These are phyloP conservation scores for Mola mola DNA, from an alignment of 2,113 vertebrate species.

Conservation along the genomic window DNA sequence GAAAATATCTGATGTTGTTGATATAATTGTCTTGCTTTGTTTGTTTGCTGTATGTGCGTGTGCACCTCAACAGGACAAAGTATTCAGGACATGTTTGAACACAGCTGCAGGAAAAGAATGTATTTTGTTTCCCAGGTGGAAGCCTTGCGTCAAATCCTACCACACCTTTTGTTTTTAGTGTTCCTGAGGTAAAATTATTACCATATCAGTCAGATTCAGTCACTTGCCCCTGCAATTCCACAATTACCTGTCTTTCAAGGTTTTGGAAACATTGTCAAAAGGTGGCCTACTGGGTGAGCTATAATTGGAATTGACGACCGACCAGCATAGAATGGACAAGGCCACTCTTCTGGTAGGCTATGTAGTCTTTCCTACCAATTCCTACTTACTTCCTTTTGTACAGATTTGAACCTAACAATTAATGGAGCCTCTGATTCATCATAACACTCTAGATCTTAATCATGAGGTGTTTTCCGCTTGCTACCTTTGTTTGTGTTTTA, in stretches of 20 bases:
- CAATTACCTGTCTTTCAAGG: constrained; percentile 53
- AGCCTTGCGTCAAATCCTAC: constrained; percentile 55
- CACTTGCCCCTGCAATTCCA: constrained; percentile 33
- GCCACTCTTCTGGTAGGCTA: constrained; percentile 60
- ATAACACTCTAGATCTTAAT: constrained; percentile 94
- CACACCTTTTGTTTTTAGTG: constrained; percentile 66
- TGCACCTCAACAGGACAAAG: constrained; percentile 58
- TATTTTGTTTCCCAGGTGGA: constrained; percentile 46
- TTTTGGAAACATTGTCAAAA: constrained; percentile 57
- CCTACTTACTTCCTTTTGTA: constrained; percentile 80
- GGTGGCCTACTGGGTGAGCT: constrained; percentile 50
- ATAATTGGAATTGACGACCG: constrained; percentile 36
- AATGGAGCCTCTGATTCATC: constrained; percentile 91
- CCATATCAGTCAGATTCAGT: constrained; percentile 42
- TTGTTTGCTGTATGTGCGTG: constrained; percentile 69
- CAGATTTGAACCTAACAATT: constrained; percentile 91
- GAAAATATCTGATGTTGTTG: constrained; percentile 56
- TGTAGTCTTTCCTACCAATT: constrained; percentile 65
- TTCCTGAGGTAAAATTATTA: constrained; percentile 32
- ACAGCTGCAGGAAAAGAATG: constrained; percentile 60
- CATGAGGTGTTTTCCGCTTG: constrained; percentile 87
- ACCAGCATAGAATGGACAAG: constrained; percentile 69
- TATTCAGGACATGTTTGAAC: constrained; percentile 74
- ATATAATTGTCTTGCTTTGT: constrained; percentile 67
- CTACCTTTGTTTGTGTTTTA: constrained; percentile 98